Conservation (phyloP, 2,797 vertebrate genomes). For the Anabas testudineus region DNA sequence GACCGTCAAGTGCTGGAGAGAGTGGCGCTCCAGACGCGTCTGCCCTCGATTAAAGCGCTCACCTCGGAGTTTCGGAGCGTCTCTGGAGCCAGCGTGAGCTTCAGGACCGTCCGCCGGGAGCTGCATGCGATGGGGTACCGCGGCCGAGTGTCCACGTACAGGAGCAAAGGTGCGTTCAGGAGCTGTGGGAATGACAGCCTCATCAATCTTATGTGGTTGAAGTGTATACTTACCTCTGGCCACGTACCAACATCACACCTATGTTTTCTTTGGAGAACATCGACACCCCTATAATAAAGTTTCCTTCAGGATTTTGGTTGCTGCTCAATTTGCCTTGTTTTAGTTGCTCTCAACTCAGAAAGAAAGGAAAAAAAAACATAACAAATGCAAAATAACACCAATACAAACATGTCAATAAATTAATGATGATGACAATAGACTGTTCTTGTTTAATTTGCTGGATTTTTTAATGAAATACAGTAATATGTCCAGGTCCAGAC, state of each 20-base stretch:
- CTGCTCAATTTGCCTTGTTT: too few species aligned
- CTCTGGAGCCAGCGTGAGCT: slow-evolving; percentile 60
- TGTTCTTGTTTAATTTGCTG: too few species aligned
- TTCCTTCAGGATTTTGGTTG: too few species aligned
- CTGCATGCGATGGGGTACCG: slow-evolving; percentile 67
- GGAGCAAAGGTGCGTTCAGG: slow-evolving; percentile 42
- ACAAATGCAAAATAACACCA: too few species aligned
- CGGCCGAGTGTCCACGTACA: slow-evolving; percentile 55
- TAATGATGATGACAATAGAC: too few species aligned
- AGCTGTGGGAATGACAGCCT: not conserved
- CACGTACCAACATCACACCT: not conserved
- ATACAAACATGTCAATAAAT: too few species aligned
- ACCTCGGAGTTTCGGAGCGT: slow-evolving; percentile 58
- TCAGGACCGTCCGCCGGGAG: slow-evolving; percentile 63
- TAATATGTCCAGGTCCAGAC: too few species aligned
- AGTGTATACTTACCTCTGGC: slow-evolving; percentile 9
- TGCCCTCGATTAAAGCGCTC: slow-evolving; percentile 58
- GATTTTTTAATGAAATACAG: too few species aligned
- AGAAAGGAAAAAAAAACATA: too few species aligned
- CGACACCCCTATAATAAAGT: too few species aligned
- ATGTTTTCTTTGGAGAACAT: too few species aligned
- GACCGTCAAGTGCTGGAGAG: slow-evolving; percentile 60
- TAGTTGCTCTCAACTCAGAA: too few species aligned
- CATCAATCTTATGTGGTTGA: not conserved
- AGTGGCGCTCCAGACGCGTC: slow-evolving; percentile 41